phyloP scores from a whole-genome alignment of 2,113 vertebrate species.

The Apeltes quadracus region DNA sequence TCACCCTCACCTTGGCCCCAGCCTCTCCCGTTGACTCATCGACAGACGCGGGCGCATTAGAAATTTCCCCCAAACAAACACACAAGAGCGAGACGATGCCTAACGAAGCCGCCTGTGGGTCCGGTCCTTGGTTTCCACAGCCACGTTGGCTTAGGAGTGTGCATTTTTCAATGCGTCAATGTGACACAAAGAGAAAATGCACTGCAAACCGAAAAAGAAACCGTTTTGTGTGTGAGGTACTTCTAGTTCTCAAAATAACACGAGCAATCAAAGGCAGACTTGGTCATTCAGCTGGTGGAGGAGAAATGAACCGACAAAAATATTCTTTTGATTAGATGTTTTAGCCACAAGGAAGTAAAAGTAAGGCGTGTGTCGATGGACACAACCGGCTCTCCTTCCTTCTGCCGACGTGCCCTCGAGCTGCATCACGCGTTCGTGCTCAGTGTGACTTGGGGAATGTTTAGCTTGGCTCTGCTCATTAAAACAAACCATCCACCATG shows the following conservation, averaged over 20 bases:
- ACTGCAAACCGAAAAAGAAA: background rate
- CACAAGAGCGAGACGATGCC: background rate
- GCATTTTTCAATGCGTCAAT: background rate
- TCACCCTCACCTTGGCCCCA: background rate
- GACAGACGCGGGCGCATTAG: background rate
- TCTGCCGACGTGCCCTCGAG: background rate
- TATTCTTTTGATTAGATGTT: slow-evolving; percentile 12
- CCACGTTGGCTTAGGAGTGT: background rate
- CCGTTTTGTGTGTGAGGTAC: too few relatives aligned
- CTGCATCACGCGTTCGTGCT: background rate
- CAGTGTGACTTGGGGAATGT: slow-evolving; percentile 3
- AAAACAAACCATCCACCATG: too few relatives aligned
- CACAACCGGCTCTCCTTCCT: background rate
- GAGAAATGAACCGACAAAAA: background rate
- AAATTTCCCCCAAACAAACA: slow-evolving; percentile 28
- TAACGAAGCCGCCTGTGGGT: background rate
- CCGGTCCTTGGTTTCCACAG: background rate
- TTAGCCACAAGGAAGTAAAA: background rate
- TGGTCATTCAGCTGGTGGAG: too few relatives aligned
- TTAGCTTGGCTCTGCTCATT: background rate
- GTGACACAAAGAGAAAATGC: background rate
- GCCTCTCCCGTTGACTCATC: background rate
- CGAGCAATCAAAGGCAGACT: too few relatives aligned
- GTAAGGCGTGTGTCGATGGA: too few relatives aligned
- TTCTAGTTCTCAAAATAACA: too few relatives aligned